Conservation (phyloP, 2,888 invertebrate species). For the Pyrocoelia pectoralis region DNA sequence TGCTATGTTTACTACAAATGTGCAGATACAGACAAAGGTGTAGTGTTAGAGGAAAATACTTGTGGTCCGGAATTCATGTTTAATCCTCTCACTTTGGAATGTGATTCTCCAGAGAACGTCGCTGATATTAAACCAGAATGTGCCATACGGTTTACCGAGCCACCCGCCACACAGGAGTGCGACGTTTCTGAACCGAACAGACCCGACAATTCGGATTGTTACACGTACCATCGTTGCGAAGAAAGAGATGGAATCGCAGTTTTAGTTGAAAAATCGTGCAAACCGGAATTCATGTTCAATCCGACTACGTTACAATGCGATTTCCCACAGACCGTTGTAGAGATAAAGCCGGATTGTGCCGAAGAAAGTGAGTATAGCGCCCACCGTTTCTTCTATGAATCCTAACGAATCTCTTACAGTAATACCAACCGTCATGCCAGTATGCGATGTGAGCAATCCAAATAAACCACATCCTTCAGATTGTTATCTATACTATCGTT, state of each 20-base stretch:
- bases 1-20: neutral
- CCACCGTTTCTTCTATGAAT: no score
- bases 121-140: neutral
- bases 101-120: neutral
- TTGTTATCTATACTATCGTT: neutral
- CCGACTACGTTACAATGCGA: neutral
- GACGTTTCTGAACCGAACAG: neutral
- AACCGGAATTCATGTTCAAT: constrained; percentile 11
- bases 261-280: constrained; percentile 2
- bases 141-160: neutral
- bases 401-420: no score
- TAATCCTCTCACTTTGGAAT: neutral
- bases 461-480: constrained; percentile 2
- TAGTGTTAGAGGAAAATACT: neutral
- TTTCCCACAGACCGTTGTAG: neutral
- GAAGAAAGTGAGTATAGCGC: no score
- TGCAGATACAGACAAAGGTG: neutral
- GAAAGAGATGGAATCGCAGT: neutral
- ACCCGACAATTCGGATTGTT: neutral
- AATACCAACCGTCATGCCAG: neutral
- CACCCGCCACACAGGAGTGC: neutral
- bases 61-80: neutral
- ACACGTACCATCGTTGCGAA: neutral
- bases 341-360: neutral
- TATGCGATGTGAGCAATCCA: neutral